Conservation (phyloP, 1,140 invertebrate genomes). For the Ceratina japonica region DNA sequence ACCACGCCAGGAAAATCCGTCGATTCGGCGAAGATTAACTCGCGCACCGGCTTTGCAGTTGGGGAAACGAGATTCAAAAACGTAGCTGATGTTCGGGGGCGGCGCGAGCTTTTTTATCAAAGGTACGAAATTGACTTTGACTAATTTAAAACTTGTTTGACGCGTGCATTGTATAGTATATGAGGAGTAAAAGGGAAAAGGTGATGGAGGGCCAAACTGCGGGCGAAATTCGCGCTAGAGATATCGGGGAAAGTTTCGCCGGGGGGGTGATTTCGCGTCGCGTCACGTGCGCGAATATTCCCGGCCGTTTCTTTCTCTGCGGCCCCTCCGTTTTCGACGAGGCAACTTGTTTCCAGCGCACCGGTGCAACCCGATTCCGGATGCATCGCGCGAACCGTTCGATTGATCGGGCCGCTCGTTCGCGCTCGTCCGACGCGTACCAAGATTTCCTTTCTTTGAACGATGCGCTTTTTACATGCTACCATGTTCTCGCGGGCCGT, state of each 20-base stretch:
- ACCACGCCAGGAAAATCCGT: background rate
- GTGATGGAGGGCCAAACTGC: background rate
- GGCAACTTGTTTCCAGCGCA: conserved; percentile 12
- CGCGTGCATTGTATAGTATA: background rate
- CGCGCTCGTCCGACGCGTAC: background rate
- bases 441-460: background rate
- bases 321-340: background rate
- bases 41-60: too few species aligned
- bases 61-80: too few species aligned
- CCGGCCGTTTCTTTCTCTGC: background rate
- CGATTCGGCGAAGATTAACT: conserved; percentile 2
- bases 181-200: background rate
- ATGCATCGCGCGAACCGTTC: conserved; percentile 10
- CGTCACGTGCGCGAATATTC: conserved; percentile 19
- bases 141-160: too few species aligned
- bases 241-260: conserved; percentile 4
- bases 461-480: background rate
- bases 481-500: background rate
- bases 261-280: conserved; percentile 5
- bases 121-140: background rate
- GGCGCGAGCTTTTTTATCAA: too few species aligned
- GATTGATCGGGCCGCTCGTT: background rate
- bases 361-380: background rate
- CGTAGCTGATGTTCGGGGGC: background rate
- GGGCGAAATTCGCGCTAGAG: background rate